These are phyloP conservation scores for Lithodes maja DNA, from an alignment of 2,888 invertebrate genomes.

Conservation along the genomic window DNA sequence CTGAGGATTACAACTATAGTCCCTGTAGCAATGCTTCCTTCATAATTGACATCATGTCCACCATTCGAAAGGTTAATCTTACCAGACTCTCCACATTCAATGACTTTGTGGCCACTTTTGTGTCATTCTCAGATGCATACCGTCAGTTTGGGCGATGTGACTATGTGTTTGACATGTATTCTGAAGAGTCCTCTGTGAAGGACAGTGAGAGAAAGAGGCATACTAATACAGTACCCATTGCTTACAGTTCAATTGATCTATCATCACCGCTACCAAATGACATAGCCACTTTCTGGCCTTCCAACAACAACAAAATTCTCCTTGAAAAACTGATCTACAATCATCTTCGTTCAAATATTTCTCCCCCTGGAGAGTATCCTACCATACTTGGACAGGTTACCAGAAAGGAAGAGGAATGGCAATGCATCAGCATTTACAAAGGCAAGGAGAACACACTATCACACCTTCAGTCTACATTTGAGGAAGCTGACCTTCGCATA, in stretches of 20 bases:
- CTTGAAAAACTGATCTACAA: background rate
- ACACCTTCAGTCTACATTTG: background rate
- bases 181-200: too few species aligned
- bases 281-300: background rate
- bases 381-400: background rate
- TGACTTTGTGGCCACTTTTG: background rate
- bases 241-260: background rate
- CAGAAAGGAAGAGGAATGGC: background rate
- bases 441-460: background rate
- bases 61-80: background rate
- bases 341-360: background rate
- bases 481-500: conserved; percentile 19
- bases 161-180: too few species aligned
- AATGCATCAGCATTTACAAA: background rate
- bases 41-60: background rate
- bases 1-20: background rate
- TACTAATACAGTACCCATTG: too few species aligned
- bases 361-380: background rate
- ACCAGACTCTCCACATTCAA: background rate
- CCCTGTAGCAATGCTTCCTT: too few species aligned
- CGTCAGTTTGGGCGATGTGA: too few species aligned
- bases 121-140: background rate
- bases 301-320: background rate
- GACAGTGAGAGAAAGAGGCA: too few species aligned
- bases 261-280: background rate